Evolutionary conservation across 2,888 invertebrate genomes (phyloP).

Genomic region (Tuberolachnus salignus): DNA sequence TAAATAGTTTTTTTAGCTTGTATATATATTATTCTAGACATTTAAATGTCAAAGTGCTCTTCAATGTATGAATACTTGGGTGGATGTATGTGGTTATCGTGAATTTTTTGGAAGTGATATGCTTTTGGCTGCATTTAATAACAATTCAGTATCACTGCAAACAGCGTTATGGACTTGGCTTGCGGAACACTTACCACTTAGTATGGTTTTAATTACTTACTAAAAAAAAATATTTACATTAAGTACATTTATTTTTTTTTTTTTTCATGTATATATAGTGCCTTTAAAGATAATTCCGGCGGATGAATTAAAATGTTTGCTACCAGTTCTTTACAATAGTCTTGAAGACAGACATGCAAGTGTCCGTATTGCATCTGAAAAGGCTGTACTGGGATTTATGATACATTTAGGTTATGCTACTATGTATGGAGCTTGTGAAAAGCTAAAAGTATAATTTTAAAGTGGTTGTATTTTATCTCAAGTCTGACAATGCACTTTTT

Average conservation of each 20-base stretch:
- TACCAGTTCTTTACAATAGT: constrained; percentile 79
- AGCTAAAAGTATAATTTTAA: constrained; percentile 71
- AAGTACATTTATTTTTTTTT: neutral
- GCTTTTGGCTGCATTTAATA: constrained; percentile 82
- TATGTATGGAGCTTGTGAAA: constrained; percentile 78
- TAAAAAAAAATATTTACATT: neutral
- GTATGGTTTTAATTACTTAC: constrained; percentile 62
- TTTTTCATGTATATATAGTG: constrained; percentile 19
- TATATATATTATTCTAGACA: constrained; percentile 60
- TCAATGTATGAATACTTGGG: constrained; percentile 84
- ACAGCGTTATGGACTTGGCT: constrained; percentile 86
- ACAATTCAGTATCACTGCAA: constrained; percentile 82
- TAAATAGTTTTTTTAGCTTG: no score
- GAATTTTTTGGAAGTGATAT: constrained; percentile 89
- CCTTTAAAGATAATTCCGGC: constrained; percentile 76
- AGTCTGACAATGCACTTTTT: constrained; percentile 17
- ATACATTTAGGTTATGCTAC: constrained; percentile 84
- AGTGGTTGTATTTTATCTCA: neutral
- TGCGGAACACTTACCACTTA: constrained; percentile 77
- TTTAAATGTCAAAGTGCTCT: constrained; percentile 55
- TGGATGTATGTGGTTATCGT: constrained; percentile 79
- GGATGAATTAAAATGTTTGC: constrained; percentile 79
- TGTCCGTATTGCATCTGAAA: constrained; percentile 87
- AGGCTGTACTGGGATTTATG: constrained; percentile 90
- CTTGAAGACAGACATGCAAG: constrained; percentile 90